Evolutionary conservation across 1,140 invertebrate species (phyloP).

Genomic region (Drosophila dunni): DNA sequence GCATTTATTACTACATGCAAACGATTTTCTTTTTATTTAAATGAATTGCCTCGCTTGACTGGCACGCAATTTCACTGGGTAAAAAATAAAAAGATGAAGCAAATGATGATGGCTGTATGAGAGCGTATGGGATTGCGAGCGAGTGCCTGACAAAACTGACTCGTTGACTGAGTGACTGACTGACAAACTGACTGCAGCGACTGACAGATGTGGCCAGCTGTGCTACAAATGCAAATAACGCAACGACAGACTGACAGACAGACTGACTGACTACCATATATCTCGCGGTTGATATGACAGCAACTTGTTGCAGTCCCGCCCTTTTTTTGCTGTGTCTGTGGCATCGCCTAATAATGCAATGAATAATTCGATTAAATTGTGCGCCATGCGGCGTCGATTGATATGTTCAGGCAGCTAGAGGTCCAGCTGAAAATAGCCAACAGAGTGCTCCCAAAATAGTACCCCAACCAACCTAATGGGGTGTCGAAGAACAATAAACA

Average conservation of each 20-base stretch:
- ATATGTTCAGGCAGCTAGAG: conserved; percentile 59
- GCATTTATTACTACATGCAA: conserved; percentile 69
- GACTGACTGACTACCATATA: not conserved
- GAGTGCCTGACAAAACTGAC: conserved; percentile 4
- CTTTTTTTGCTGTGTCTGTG: conserved; percentile 13
- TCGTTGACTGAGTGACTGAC: conserved; percentile 17
- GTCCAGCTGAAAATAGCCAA: conserved; percentile 64
- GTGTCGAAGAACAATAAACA: conserved; percentile 75
- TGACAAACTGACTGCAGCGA: conserved; percentile 33
- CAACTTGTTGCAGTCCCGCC: conserved; percentile 63
- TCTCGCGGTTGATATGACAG: conserved; percentile 6
- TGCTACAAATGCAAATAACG: conserved; percentile 38
- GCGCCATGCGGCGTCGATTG: conserved; percentile 56
- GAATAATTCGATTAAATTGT: conserved; percentile 69
- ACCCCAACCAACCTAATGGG: conserved; percentile 39
- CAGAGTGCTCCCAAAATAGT: conserved; percentile 68
- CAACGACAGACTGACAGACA: conserved; percentile 13
- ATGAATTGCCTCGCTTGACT: conserved; percentile 71
- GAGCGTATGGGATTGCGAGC: not conserved
- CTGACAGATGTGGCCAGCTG: conserved; percentile 38
- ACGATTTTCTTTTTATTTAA: conserved; percentile 76
- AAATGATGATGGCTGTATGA: conserved; percentile 48
- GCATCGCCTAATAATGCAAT: conserved; percentile 40
- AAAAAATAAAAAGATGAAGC: conserved; percentile 27
- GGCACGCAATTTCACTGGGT: conserved; percentile 69